A percentile compares a stretch with the other conserved stretches of the same genome.
phyloP scores from a whole-genome alignment of 2,888 invertebrate species.

The Pyralis farinalis region DNA sequence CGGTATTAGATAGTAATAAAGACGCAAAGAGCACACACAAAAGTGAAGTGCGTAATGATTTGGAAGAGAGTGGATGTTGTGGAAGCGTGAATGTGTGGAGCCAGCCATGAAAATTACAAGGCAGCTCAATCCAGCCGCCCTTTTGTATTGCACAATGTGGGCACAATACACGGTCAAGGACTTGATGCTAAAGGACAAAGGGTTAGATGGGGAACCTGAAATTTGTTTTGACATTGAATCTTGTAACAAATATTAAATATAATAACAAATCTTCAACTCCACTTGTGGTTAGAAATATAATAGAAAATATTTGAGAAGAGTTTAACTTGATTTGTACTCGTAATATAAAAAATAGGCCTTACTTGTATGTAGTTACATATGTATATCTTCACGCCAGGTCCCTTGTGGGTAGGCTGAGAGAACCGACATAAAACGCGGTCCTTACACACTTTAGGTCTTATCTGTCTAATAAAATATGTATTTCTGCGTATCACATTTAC shows the following conservation, averaged over 20 bases:
- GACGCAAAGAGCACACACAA: conserved; percentile 57
- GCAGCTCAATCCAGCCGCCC: conserved; percentile 67
- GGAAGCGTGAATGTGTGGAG: conserved; percentile 67
- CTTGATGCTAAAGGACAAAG: conserved; percentile 67
- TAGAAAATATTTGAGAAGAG: too few species aligned
- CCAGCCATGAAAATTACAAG: conserved; percentile 75
- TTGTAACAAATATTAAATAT: background rate
- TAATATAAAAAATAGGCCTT: too few species aligned
- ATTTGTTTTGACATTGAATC: conserved; percentile 24
- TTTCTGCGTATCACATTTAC: too few species aligned
- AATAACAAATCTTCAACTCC: background rate
- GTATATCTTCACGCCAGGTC: too few species aligned
- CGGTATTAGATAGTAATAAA: conserved; percentile 58
- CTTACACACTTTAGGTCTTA: too few species aligned
- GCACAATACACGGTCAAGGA: conserved; percentile 73
- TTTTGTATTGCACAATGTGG: conserved; percentile 59
- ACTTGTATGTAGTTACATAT: too few species aligned
- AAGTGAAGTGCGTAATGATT: conserved; percentile 75
- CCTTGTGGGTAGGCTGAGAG: too few species aligned
- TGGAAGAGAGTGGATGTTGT: conserved; percentile 71
- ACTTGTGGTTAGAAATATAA: too few species aligned
- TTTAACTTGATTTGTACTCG: too few species aligned
- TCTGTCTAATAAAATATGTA: too few species aligned
- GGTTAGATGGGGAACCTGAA: conserved; percentile 43
- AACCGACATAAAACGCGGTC: too few species aligned